These are phyloP conservation scores for Ooceraea biroi DNA, from an alignment of 1,140 invertebrate species.

Conservation along the genomic window DNA sequence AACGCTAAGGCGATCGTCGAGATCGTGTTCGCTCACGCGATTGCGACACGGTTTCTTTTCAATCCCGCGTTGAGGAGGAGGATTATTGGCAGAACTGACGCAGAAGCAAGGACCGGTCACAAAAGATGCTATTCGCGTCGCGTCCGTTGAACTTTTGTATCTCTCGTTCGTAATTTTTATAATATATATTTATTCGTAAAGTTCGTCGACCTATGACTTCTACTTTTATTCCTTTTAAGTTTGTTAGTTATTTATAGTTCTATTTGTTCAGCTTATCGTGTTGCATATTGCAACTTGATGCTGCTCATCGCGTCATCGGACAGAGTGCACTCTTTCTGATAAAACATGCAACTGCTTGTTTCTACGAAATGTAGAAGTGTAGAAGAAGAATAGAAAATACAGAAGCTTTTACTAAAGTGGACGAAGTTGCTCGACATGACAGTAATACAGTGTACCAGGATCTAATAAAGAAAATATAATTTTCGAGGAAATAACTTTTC, in stretches of 20 bases:
- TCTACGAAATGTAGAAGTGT: no score
- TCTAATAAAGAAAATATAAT: neutral
- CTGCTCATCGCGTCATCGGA: no score
- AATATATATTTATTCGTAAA: neutral
- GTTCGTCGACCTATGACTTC: neutral
- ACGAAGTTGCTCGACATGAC: no score
- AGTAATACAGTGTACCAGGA: neutral
- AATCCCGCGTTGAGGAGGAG: neutral
- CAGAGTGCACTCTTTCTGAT: no score
- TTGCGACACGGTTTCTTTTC: slow-evolving; percentile 48
- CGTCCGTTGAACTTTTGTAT: neutral
- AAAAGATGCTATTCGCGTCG: neutral
- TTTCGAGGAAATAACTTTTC: neutral
- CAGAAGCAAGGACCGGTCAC: neutral
- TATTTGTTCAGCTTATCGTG: no score
- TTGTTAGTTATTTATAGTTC: no score
- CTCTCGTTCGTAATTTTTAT: neutral
- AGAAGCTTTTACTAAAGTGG: no score
- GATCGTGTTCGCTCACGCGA: slow-evolving; percentile 32
- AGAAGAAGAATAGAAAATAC: no score
- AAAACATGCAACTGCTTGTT: no score
- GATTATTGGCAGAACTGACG: neutral
- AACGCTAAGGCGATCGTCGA: slow-evolving; percentile 40
- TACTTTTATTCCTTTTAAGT: neutral
- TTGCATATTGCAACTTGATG: no score